Evolutionary conservation across 1,140 invertebrate genomes (phyloP), one percentile per base, ranked within the genome.

Genomic region (Bombus balteatus): DNA sequence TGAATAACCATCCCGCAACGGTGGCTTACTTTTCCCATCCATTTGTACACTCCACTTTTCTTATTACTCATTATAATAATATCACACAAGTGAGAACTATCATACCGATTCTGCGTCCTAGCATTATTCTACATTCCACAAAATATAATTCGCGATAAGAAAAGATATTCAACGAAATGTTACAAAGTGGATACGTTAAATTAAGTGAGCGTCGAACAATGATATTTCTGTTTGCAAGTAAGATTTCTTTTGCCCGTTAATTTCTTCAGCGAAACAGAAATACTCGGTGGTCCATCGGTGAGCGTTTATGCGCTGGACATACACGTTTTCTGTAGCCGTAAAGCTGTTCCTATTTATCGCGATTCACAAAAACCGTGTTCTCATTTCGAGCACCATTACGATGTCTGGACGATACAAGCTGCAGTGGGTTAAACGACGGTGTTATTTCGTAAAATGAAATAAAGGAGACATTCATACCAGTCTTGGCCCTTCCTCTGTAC

Each of bases 371-470:
- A 92, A 91, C 39, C 77, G 70, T 57, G 77, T 71, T 85, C 80
- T 86, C 75, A 68, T 87, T 91, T 90, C 87, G 74, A 83, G 87
- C 81, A 70, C 84, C 87, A 89, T 91, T 92, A 87, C 77, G 84
- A 75, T 87, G 89, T 88, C 90, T 88, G 89, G 77, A 32, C 86
- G 82, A 83, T 89, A 86, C 83, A 88, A 89, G 47, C 77, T 85
- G 53, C 74, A 81, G 37, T 83, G 83, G 59, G 87, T 84, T 91
- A 91, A 91, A 89, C 82, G 87, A 70, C 76, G 86, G 81, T 81
- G 81, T 89, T 90, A 89, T 87, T 92, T 90, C 73, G 86, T 75
- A 87, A 92, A 92, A 92, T 88, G 89, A 91, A 92, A 92, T 92
- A 91, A 92, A 90, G 89, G 81, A 85, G 85, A 90, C 85, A 87